Percentiles rank a stretch among this genome's conserved stretches.
phyloP scores from a whole-genome alignment of 2,888 invertebrate species.

The Parthenolecanium corni region DNA sequence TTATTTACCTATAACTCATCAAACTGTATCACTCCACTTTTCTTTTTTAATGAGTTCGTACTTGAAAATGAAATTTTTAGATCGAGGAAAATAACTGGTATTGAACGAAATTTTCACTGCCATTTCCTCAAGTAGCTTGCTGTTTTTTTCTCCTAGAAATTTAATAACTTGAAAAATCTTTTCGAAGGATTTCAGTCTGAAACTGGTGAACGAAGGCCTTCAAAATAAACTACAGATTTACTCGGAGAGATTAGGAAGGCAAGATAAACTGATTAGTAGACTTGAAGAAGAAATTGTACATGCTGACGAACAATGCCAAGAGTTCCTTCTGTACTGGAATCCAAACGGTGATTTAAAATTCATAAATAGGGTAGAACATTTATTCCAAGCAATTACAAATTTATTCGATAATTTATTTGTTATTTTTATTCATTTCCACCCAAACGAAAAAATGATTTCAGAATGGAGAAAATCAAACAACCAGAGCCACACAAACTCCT shows the following conservation, averaged over 20 bases:
- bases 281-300: conserved; percentile 30
- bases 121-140: no score
- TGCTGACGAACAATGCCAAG: conserved; percentile 27
- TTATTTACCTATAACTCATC: no score
- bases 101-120: no score
- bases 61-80: no score
- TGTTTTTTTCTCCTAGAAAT: no score
- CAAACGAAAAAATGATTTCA: background rate
- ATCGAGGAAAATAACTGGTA: no score
- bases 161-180: no score
- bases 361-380: background rate
- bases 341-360: conserved; percentile 7
- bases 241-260: conserved; percentile 29
- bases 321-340: conserved; percentile 22
- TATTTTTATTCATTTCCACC: background rate
- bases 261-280: conserved; percentile 29
- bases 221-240: conserved; percentile 31
- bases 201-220: conserved; percentile 29
- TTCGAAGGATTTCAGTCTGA: conserved; percentile 28
- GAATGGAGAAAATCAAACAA: conserved; percentile 11
- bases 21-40: no score
- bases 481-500: conserved; percentile 12
- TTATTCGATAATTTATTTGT: background rate
- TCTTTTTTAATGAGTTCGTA: no score
- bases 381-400: background rate